Evolutionary conservation across 2,797 vertebrate species (phyloP), one percentile per base, ranked within the genome.

Genomic region (Centroberyx gerrardi): DNA sequence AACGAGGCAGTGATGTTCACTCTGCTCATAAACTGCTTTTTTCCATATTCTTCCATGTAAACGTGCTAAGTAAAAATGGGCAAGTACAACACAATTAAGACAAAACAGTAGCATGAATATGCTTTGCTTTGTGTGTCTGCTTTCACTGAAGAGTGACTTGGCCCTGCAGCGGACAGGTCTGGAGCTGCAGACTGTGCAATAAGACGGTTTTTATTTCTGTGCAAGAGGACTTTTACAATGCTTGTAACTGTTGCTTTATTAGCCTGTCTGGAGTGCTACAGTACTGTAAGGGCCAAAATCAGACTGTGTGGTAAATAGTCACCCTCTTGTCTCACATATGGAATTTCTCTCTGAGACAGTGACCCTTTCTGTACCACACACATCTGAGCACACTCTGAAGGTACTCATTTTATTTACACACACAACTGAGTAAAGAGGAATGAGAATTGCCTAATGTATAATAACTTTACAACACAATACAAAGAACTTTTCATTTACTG

Each of bases 221-320:
- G 60, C 14, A 5, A 54, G 52, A 29, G 61, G 53, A 46, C 38
- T 18, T 66, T 53, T 31, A 59, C 9, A 54, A 65, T 4, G 9
- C 51, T 51, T 36, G 5, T 51, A 62, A 69, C 40, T 60, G 28
- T 46, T 74, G 15, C 28, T 67, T 72, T 62, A 72, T 68, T 31
- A 44, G 42, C 29, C 14, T 8, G 27, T 67, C 22, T 3, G 22
- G 17, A 51, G 13, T 62, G 46, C 17, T 42, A 9, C 3, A 7
- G 46, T n/a, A 8, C 2, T 46, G 44, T 15, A 15, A 13, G 3
- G 12, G 44, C 44, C 44, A 8, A 46, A 46, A 46, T 46, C 44
- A 46, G 10, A 46, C 44, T 13, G 44, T 46, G 44, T 46, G 44
- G 3, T 7, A 38, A 6, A n/a, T 5, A 48, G 14, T n/a, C 46